Base-by-base conservation (phyloP, 2,888 invertebrate species). In the Venustoraphidia nigricollis region DNA sequence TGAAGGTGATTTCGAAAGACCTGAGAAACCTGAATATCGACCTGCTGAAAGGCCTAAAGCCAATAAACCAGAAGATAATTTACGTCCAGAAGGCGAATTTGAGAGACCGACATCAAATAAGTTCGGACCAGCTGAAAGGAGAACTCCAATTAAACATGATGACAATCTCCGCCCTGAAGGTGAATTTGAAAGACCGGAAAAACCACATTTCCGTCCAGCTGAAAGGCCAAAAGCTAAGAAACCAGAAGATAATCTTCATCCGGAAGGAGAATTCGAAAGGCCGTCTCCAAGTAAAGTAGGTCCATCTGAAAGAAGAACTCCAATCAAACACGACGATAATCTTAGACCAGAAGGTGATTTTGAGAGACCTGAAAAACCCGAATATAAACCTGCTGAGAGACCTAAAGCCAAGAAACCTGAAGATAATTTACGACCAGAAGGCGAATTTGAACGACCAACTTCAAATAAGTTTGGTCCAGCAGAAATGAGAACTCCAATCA, bases 51-150 rank as follows among this genome's bases (percentile, higher is more conserved):
- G 73, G 47, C 71, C 66, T 17, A 62, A 63, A 37, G 69, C 64
- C 34, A 72, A 63, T 50, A 76, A 68, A 53, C 83, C 76, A 1
- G 62, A 70, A 54, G 79, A 80, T 53, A 81, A 81, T 59, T 63
- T 80, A 1, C 67, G 64, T 44, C 74, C 76, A 0, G 81, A 79
- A 59, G 80, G 81, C 1, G 75, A 77, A 1, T 75, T 76, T 54
- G 66, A 69, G 47, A 58, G 64, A 45, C 66, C 66, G 0, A 65
- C 67, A 47, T 60, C 60, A 8, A 61, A 61, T n/a, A 59, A 56
- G 43, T 58, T 50, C 47, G 49, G 51, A 56, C 66, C 70, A 13
- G 58, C 58, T 10, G 61, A 60, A 54, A 51, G 59, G 45, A 72
- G 69, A 5, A 59, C 63, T 14, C 62, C 61, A 14, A 60, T 62